Evolutionary conservation across 2,113 vertebrate genomes (phyloP).

Genomic region (human): GRCh38 chr22:47300001-47300500

Average conservation of each 20-base stretch:
- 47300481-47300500: not conserved
- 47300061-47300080: not conserved
- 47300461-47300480: fast-evolving
- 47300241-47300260: fast-evolving
- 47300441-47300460: fast-evolving
- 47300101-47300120: not conserved
- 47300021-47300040: fast-evolving
- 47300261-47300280: fast-evolving
- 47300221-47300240: fast-evolving
- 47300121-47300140: fast-evolving
- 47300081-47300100: fast-evolving
- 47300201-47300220: fast-evolving
- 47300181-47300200: fast-evolving
- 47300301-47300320: not conserved
- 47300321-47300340: not conserved
- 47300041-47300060: not conserved
- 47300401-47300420: fast-evolving
- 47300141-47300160: fast-evolving
- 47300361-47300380: fast-evolving
- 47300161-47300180: too few species aligned
- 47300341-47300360: fast-evolving
- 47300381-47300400: fast-evolving
- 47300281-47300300: not conserved
- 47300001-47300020: fast-evolving
- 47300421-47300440: not conserved